These are phyloP conservation scores for Butorides virescens DNA, from an alignment of 2,113 vertebrate species.

Conservation along the genomic window DNA sequence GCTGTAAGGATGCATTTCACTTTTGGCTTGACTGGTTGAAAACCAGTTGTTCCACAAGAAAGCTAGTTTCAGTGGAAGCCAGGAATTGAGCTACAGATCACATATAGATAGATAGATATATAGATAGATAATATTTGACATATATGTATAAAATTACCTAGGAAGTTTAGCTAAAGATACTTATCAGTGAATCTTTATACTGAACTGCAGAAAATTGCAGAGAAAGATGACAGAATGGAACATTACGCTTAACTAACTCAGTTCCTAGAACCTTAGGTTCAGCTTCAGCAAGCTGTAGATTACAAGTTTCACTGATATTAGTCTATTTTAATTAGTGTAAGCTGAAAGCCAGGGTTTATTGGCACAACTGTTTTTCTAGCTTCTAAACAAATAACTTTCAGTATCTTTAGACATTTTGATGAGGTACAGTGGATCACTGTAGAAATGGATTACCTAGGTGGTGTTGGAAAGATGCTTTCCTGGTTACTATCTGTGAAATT, in stretches of 20 bases:
- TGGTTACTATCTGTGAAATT: neutral
- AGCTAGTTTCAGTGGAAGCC: neutral
- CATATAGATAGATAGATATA: neutral
- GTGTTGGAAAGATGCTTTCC: neutral
- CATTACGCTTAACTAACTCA: neutral
- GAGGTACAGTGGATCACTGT: neutral
- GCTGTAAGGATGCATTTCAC: neutral
- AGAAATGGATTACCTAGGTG: neutral
- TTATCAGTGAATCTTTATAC: neutral
- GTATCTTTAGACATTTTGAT: neutral
- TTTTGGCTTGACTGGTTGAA: neutral
- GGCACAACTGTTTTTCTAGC: neutral
- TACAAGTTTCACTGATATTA: neutral
- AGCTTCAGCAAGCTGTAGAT: neutral
- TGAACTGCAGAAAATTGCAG: neutral
- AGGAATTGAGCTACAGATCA: neutral
- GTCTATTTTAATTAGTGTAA: neutral
- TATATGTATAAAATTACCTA: neutral
- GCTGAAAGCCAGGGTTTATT: neutral
- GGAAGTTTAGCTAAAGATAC: neutral
- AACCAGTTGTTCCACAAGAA: neutral
- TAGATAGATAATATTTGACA: neutral
- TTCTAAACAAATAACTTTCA: neutral
- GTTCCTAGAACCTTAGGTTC: neutral
- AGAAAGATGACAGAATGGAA: neutral